phyloP scores from a whole-genome alignment of 2,113 vertebrate genomes.

The Trichomycterus rosablanca region DNA sequence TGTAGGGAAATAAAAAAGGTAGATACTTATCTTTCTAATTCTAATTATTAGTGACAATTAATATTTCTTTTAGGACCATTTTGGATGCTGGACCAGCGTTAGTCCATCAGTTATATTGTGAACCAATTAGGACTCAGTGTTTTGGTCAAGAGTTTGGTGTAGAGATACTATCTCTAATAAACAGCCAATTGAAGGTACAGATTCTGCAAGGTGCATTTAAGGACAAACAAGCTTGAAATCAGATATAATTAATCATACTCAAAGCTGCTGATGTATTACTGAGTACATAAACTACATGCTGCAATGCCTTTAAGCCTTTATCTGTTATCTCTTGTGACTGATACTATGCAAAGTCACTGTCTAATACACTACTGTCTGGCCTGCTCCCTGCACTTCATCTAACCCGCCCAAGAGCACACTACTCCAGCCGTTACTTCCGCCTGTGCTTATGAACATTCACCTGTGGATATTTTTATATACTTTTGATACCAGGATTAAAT shows the following conservation, averaged over 20 bases:
- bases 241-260: not conserved
- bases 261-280: not conserved
- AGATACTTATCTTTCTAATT: too few relatives aligned
- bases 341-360: conserved; percentile 45
- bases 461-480: conserved; percentile 46
- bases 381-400: too few relatives aligned
- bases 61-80: too few relatives aligned
- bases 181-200: too few relatives aligned
- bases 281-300: conserved; percentile 27
- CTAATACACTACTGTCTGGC: not conserved
- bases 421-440: conserved; percentile 32
- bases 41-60: too few relatives aligned
- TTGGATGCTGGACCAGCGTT: too few relatives aligned
- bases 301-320: conserved; percentile 11
- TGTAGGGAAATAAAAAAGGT: too few relatives aligned
- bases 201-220: not conserved
- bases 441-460: conserved; percentile 1
- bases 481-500: conserved; percentile 39
- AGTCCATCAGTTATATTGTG: too few relatives aligned
- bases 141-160: too few relatives aligned
- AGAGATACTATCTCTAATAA: too few relatives aligned
- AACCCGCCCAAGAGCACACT: conserved; percentile 6
- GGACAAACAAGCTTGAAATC: conserved; percentile 1
- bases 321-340: conserved; percentile 13
- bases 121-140: too few relatives aligned